Evolutionary conservation across 2,888 invertebrate genomes (phyloP), one percentile per base, ranked within the genome.

Genomic region (Apocheima hispidaria): DNA sequence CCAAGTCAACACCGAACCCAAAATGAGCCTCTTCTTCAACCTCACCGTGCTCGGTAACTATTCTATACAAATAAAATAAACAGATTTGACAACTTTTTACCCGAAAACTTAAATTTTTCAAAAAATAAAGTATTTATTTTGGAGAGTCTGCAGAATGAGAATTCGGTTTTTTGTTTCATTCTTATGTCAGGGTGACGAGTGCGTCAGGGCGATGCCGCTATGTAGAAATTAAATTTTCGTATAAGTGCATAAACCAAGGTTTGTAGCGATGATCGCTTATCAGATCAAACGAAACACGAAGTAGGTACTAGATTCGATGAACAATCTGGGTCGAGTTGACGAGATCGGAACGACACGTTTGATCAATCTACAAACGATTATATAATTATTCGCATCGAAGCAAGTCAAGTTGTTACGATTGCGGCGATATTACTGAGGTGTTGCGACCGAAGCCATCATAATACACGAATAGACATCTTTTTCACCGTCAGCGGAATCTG

Each of bases 1-100:
- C 77, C 96, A 96, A 87, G 94, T 96, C 75, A 96, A 96, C 87
- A 95, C 95, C 0, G 96, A 96, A 76, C 96, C 96, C 36, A 96
- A 96, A 84, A 94, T 95, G 89, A 96, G 95, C 88, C 92, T 94
- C 70, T 94, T 94, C 73, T 94, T 95, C 74, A 94, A 93, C 74
- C 93, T 96, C 51, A 93, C 93, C 12, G 95, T 96, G 23, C 83
- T 94, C 73, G 95, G 95, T 95, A 75, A 82, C 88, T n/a, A n/a
- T n/a, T n/a, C n/a, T n/a, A n/a, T n/a, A n/a, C n/a, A n/a, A n/a
- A n/a, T n/a, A n/a, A n/a, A n/a, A n/a, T n/a, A n/a, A n/a, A n/a
- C n/a, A n/a, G n/a, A n/a, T n/a, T n/a, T n/a, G n/a, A n/a, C n/a
- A n/a, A n/a, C n/a, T n/a, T n/a, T n/a, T n/a, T n/a, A n/a, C n/a